A percentile compares a stretch with the other conserved stretches of the same genome.
Evolutionary conservation across 2,888 invertebrate species (phyloP).

Genomic region (Drosophila melanosoma): DNA sequence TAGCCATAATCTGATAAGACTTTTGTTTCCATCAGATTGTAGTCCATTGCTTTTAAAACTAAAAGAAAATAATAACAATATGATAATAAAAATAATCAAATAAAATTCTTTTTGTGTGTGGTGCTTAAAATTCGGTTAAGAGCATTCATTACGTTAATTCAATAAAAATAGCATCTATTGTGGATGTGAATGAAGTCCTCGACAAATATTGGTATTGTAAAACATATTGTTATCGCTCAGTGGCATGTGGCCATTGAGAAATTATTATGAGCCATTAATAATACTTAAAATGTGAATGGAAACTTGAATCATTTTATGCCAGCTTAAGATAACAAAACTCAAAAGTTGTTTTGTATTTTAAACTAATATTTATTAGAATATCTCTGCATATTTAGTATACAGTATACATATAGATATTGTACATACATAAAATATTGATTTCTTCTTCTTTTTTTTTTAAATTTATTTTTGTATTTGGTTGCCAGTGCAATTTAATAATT

Average conservation of each 20-base stretch:
- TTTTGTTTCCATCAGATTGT: no score
- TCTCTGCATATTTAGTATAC: slow-evolving; percentile 72
- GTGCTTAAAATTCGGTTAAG: not conserved
- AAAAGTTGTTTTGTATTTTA: slow-evolving; percentile 46
- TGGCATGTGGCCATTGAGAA: not conserved
- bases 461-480: slow-evolving; percentile 34
- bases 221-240: not conserved
- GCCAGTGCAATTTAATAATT: slow-evolving; percentile 39
- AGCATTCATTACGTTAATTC: no score
- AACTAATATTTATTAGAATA: slow-evolving; percentile 81
- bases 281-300: not conserved
- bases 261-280: not conserved
- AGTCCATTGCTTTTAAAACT: not conserved
- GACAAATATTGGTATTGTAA: not conserved
- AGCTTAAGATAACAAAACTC: not conserved
- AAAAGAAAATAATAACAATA: not conserved
- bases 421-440: slow-evolving; percentile 62
- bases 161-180: not conserved
- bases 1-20: not conserved
- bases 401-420: slow-evolving; percentile 70
- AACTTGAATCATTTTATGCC: not conserved
- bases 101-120: not conserved
- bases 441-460: slow-evolving; percentile 29
- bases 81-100: not conserved
- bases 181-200: slow-evolving; percentile 5